Evolutionary conservation across 2,797 vertebrate genomes (phyloP), one percentile per base, ranked within the genome.

Genomic region (Gallirallus australis): DNA sequence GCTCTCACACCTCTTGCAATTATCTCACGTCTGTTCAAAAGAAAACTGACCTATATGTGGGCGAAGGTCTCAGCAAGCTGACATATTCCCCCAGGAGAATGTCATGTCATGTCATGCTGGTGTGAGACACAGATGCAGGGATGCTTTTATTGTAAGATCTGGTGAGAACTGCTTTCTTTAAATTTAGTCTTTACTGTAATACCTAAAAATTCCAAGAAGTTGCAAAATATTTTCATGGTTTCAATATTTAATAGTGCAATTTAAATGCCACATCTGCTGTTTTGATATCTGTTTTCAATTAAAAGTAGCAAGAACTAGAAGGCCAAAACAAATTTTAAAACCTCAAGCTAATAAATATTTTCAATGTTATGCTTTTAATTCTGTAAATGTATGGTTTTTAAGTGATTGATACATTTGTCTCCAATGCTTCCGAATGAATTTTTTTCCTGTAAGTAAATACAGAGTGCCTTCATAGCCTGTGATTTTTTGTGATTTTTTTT

Each of bases 1-100:
- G 54, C 35, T 85, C 27, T 57, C 68, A 64, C 90, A 95, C 84
- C 61, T 95, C 84, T 65, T 77, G 69, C 89, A 96, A 89, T 95
- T 92, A 94, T 68, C 81, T 87, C 80, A 82, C 42, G 23, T 79
- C 86, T 75, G 63, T 48, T 94, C 71, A 64, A 83, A 93, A 83
- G 76, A 87, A 68, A 90, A 24, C 72, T 89, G 94, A 91, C 96
- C 89, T 96, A 47, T 16, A 45, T 17, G 64, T 71, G 76, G 79
- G 81, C 1, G 20, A 93, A 91, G 94, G 94, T 89, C 86, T 92
- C 86, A 70, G 72, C 53, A 52, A 89, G 89, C 40, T 59, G 82
- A 61, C 4, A 24, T 73, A 75, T 89, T 93, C 68, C 81, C 75
- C 15, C 40, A 64, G 75, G 64, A 91, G 60, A 93, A 84, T 81